Percentiles rank a stretch among this genome's conserved stretches.
Evolutionary conservation across 2,797 vertebrate species (phyloP).

Genomic region (Anableps anableps): DNA sequence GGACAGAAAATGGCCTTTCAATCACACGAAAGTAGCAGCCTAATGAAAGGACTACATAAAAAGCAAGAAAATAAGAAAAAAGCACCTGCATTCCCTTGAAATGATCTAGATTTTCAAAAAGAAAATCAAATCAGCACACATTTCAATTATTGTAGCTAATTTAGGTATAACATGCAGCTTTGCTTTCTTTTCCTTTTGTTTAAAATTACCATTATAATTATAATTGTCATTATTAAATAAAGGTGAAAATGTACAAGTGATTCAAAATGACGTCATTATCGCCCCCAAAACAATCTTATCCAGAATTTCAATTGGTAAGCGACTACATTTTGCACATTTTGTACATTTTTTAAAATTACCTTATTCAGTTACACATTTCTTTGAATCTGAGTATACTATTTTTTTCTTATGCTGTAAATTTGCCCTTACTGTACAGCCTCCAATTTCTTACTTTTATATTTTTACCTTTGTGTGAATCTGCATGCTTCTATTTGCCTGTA

Average conservation of each 20-base stretch:
- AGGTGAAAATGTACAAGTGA: not conserved
- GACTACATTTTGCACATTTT: too few relatives aligned
- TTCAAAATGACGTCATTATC: not conserved
- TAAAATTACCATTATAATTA: not conserved
- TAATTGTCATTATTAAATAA: not conserved
- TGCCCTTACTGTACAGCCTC: not conserved
- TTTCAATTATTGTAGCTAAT: not conserved
- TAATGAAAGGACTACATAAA: constrained; percentile 36
- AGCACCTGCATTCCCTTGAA: constrained; percentile 14
- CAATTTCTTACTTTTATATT: not conserved
- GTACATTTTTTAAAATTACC: too few relatives aligned
- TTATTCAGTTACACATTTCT: too few relatives aligned
- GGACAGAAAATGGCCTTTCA: constrained; percentile 38
- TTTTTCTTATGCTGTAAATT: not conserved
- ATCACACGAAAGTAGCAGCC: constrained; percentile 25
- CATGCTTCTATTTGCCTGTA: not conserved
- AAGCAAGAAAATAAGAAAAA: not conserved
- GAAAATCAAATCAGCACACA: not conserved
- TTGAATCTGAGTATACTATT: not conserved
- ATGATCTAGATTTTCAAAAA: constrained; percentile 1
- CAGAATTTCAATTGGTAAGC: not conserved
- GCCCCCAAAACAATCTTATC: not conserved
- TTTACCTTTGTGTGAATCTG: too few relatives aligned
- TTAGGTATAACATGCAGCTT: not conserved
- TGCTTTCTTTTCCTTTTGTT: not conserved